Evolutionary conservation across 2,113 vertebrate species (phyloP), one percentile per base, ranked within the genome.

Genomic region (Odocoileus virginianus): DNA sequence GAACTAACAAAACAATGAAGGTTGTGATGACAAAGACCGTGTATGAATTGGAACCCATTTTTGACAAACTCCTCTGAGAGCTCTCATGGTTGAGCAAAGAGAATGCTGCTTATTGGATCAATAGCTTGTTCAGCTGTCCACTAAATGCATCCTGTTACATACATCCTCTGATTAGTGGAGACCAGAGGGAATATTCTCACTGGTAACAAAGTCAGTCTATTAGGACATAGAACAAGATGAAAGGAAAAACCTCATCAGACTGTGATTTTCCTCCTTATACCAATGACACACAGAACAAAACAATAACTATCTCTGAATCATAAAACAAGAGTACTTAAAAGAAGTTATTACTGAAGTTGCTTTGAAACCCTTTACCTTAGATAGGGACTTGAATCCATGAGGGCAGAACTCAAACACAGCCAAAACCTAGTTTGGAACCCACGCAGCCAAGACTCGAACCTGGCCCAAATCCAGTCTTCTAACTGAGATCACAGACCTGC

Each of bases 261-360:
- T 21, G 2, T 33, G 28, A 33, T 81, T 52, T 81, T 52, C 78
- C 17, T 52, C 17, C 47, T 81, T 81, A 81, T 7, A 81, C 47
- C 45, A 52, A 21, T 52, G 78, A 50, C 47, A n/a, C 6, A 52
- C 47, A 52, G n/a, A 74, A 74, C 19, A 40, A 81, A 81, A n/a
- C 47, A 52, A 13, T n/a, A 33, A 52, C 47, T 50, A n/a, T 52
- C 47, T n/a, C 78, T 81, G 78, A 50, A 50, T 19, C 28, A 52
- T 81, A 13, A 81, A 81, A 13, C 11, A 19, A 81, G 47, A 52
- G 10, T 52, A 52, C 78, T 7, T 50, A 23, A 33, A 81, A 12
- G 45, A 81, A 52, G 13, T 52, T 81, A n/a, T 81, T 21, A 81
- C 30, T 3, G 0, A 81, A 52, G 78, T 52, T 0, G 0, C 17